phyloP scores from a whole-genome alignment of 2,888 invertebrate species.

The Andrena dorsata region DNA sequence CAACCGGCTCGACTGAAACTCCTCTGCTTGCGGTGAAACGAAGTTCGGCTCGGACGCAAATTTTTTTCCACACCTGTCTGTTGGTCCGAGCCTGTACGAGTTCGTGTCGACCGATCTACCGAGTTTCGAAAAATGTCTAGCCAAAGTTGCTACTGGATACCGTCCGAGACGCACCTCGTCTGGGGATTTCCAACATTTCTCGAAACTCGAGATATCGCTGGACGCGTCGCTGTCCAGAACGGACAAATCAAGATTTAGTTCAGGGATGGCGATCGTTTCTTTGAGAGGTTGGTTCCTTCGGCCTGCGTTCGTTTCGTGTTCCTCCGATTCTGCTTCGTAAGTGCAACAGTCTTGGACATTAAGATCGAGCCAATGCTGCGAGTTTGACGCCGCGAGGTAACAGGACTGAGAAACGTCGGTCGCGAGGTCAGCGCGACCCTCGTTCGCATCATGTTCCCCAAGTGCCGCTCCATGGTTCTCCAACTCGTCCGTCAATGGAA shows the following conservation, averaged over 20 bases:
- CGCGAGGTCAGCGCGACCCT: neutral
- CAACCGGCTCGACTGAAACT: conserved; percentile 14
- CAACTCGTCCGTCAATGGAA: neutral
- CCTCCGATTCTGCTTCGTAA: neutral
- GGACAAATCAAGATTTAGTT: conserved; percentile 83
- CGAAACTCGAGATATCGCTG: conserved; percentile 76
- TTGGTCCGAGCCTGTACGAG: neutral
- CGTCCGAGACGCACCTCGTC: conserved; percentile 89
- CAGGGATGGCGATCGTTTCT: conserved; percentile 75
- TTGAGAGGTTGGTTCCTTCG: neutral
- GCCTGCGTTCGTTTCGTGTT: neutral
- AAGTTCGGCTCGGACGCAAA: conserved; percentile 84
- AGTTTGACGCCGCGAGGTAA: too few species aligned
- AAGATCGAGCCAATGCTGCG: neutral
- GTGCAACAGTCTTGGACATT: neutral
- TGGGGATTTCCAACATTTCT: conserved; percentile 90
- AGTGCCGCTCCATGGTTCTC: neutral
- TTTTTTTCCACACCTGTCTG: conserved; percentile 51
- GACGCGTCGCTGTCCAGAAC: conserved; percentile 79
- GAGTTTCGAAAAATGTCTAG: conserved; percentile 88
- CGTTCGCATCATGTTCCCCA: neutral
- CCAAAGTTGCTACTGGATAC: conserved; percentile 90
- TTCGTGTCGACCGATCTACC: conserved; percentile 80
- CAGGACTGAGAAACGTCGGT: neutral
- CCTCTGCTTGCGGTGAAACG: conserved; percentile 71